These are phyloP conservation scores for Schrankia costaestrigalis DNA, from an alignment of 2,888 invertebrate species.

Conservation along the genomic window DNA sequence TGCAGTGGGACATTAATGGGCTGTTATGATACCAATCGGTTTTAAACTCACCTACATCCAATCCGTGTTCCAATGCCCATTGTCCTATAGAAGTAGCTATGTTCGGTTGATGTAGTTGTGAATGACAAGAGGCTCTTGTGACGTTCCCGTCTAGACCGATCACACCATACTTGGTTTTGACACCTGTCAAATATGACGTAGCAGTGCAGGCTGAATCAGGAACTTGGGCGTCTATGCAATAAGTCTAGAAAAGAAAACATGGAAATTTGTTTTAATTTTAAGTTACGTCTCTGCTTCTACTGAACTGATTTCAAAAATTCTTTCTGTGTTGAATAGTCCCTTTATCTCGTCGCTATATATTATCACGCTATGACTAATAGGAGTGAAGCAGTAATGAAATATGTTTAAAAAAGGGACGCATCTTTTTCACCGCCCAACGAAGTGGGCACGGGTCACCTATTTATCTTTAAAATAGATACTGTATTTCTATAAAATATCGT, in stretches of 20 bases:
- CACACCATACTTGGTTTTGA: constrained; percentile 85
- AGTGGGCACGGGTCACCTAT: too few species aligned
- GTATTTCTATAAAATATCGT: too few species aligned
- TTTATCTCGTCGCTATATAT: too few species aligned
- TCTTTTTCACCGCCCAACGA: too few species aligned
- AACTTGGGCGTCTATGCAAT: constrained; percentile 84
- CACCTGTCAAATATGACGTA: constrained; percentile 86
- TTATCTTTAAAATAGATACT: too few species aligned
- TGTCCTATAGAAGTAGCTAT: constrained; percentile 84
- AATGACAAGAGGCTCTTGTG: constrained; percentile 82
- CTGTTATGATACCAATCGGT: too few species aligned
- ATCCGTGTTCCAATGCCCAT: constrained; percentile 81
- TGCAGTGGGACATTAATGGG: too few species aligned
- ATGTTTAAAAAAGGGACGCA: too few species aligned
- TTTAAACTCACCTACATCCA: constrained; percentile 72
- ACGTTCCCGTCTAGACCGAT: constrained; percentile 87
- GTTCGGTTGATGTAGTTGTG: constrained; percentile 79
- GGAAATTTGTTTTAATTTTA: background rate
- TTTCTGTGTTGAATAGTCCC: too few species aligned
- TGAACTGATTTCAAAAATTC: too few species aligned
- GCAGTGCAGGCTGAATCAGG: constrained; percentile 88
- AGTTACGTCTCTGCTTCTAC: background rate
- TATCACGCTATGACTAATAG: too few species aligned
- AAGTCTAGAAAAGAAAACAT: constrained; percentile 63
- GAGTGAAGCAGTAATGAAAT: too few species aligned